Conservation (phyloP, 2,797 vertebrate species). For the Protosalanx chinensis region DNA sequence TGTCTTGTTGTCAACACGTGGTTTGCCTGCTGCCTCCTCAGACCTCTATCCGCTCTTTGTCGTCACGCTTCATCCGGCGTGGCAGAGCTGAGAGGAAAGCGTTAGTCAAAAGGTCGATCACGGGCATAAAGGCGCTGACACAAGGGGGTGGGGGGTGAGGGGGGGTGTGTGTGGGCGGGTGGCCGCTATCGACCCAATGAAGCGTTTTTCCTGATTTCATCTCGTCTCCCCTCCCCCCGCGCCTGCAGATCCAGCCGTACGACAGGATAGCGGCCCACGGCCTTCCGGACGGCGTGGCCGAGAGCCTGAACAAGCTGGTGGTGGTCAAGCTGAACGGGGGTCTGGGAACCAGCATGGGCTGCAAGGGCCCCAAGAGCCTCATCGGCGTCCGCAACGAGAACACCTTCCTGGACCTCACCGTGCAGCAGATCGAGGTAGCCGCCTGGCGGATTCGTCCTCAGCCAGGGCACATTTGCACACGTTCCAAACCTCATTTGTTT, state of each 20-base stretch:
- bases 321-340: conserved; percentile 98
- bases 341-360: conserved; percentile 98
- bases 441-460: not conserved
- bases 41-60: no score
- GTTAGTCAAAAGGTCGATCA: no score
- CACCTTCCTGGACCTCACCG: conserved; percentile 96
- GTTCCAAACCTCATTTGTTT: not conserved
- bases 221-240: not conserved
- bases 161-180: no score
- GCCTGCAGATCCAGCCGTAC: conserved; percentile 89
- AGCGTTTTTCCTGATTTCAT: not conserved
- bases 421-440: conserved; percentile 95
- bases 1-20: not conserved
- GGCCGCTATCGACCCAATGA: not conserved
- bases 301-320: conserved; percentile 91
- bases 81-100: no score
- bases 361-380: conserved; percentile 96
- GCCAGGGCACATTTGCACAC: no score
- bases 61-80: no score
- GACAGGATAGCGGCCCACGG: conserved; percentile 88
- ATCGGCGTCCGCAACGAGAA: conserved; percentile 97
- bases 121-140: no score
- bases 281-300: conserved; percentile 83
- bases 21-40: no score
- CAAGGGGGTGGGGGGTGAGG: no score